A percentile compares a stretch with the other conserved stretches of the same genome.
These are phyloP conservation scores for Pelobates fuscus DNA, from an alignment of 2,113 vertebrate species.

Conservation along the genomic window DNA sequence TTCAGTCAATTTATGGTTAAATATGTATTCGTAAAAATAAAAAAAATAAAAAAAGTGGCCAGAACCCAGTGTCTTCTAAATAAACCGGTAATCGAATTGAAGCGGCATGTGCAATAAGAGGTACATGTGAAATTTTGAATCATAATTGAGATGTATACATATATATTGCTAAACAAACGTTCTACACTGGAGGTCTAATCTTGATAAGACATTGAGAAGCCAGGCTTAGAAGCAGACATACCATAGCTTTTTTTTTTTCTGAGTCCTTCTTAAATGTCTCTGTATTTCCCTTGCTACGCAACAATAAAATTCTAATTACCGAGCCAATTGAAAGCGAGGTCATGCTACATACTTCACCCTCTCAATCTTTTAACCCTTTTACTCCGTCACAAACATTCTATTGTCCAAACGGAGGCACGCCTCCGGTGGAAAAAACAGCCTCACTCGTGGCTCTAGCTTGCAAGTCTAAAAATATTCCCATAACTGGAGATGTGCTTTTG, in stretches of 20 bases:
- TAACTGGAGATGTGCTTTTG: slow-evolving; percentile 37
- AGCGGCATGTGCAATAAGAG: too few relatives aligned
- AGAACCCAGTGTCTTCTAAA: too few relatives aligned
- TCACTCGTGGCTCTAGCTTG: slow-evolving; percentile 18
- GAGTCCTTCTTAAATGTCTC: slow-evolving; percentile 20
- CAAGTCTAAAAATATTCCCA: slow-evolving; percentile 39
- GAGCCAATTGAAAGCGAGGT: slow-evolving; percentile 43
- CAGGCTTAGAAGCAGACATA: slow-evolving; percentile 16
- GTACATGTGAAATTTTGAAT: too few relatives aligned
- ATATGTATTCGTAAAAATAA: too few relatives aligned
- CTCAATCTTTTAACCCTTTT: slow-evolving; percentile 47
- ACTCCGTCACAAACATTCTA: slow-evolving; percentile 35
- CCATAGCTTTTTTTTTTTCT: slow-evolving; percentile 17
- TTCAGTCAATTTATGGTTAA: too few relatives aligned
- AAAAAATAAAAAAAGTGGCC: background rate
- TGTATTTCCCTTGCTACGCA: slow-evolving; percentile 18
- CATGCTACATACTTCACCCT: slow-evolving; percentile 44
- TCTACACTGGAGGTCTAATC: background rate
- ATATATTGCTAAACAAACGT: too few relatives aligned
- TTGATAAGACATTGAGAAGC: slow-evolving; percentile 15
- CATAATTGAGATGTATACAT: too few relatives aligned
- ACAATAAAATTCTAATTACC: slow-evolving; percentile 40
- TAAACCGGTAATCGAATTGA: too few relatives aligned
- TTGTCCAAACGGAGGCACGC: slow-evolving; percentile 35
- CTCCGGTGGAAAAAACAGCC: slow-evolving; percentile 39